Evolutionary conservation across 2,113 vertebrate genomes (phyloP).

Genomic region (Marmota monax): DNA sequence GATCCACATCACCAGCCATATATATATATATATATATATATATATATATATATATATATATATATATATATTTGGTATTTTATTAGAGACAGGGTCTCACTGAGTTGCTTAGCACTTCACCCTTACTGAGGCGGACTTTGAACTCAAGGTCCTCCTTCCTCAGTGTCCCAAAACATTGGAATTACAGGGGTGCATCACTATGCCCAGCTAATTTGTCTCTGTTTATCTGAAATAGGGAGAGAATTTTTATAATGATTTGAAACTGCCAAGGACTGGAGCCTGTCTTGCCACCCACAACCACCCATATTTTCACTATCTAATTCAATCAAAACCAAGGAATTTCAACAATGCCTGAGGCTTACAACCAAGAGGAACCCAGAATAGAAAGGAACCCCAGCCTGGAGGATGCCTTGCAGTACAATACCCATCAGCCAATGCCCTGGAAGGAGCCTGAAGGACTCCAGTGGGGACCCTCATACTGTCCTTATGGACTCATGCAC

Average conservation of each 20-base stretch:
- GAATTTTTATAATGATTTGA: not conserved
- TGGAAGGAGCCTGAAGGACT: not conserved
- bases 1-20: no score
- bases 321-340: not conserved
- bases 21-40: no score
- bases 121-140: no score
- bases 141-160: no score
- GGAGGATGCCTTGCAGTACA: rapidly evolving
- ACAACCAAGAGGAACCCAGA: rapidly evolving
- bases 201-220: not conserved
- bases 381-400: not conserved
- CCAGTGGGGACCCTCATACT: not conserved
- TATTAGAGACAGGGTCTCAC: no score
- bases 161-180: no score
- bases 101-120: no score
- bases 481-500: not conserved
- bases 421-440: rapidly evolving
- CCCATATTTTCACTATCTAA: not conserved
- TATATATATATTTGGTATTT: no score
- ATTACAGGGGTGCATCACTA: no score
- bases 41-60: no score
- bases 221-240: not conserved
- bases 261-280: not conserved
- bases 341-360: not conserved
- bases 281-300: no score